A percentile compares a stretch with the other conserved stretches of the same genome.
Evolutionary conservation across 2,797 vertebrate genomes (phyloP).

Genomic region (Podarcis siculus): DNA sequence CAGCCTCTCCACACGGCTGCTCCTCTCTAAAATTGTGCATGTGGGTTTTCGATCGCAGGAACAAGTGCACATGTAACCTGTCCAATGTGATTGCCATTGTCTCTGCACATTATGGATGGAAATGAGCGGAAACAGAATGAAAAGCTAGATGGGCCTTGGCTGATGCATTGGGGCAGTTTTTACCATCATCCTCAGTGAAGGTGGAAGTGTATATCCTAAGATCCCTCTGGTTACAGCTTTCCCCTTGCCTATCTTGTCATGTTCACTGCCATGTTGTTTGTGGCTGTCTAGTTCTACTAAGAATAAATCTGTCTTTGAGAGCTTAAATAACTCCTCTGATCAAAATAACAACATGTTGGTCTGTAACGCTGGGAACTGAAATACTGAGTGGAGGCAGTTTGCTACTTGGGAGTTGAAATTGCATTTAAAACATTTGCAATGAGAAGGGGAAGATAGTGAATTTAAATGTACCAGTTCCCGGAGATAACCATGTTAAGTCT

Average conservation of each 20-base stretch:
- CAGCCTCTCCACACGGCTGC: too few species aligned
- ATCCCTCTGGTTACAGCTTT: not conserved
- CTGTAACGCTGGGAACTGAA: not conserved
- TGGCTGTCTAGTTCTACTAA: not conserved
- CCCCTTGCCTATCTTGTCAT: not conserved
- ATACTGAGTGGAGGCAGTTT: not conserved
- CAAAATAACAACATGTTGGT: not conserved
- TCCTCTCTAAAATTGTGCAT: not conserved
- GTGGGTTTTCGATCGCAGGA: not conserved
- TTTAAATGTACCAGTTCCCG: not conserved
- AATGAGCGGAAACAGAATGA: not conserved
- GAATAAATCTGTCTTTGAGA: not conserved
- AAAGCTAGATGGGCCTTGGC: not conserved
- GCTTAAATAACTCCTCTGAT: not conserved
- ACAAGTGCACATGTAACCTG: not conserved
- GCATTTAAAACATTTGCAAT: constrained; percentile 10
- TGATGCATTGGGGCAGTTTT: not conserved
- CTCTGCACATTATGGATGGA: not conserved
- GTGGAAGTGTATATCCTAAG: not conserved
- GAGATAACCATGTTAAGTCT: not conserved
- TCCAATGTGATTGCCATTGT: not conserved
- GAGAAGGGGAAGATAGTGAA: not conserved
- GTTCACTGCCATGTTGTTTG: not conserved
- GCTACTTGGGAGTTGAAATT: not conserved
- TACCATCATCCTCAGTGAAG: not conserved